Evolutionary conservation across 2,113 vertebrate genomes (phyloP), one percentile per base, ranked within the genome.

Genomic region (Nyctibius bracteatus): DNA sequence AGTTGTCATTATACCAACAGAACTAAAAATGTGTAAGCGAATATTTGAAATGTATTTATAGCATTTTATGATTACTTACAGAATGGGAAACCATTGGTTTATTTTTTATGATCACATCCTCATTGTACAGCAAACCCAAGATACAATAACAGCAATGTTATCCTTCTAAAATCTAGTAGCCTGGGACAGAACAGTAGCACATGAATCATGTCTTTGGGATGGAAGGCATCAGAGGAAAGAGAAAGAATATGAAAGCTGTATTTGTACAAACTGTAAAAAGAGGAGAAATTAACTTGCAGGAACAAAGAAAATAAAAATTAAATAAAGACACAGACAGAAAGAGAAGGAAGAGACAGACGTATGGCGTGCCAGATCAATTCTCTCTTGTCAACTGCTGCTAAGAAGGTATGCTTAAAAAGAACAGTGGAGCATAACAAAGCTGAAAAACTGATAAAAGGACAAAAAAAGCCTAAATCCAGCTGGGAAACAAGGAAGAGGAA

Each of bases 281-380:
- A 46, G 24, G 21, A 77, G 83, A 30, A 77, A 57, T 0, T 13
- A 72, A 47, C 22, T 15, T 74, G 21, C 8, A 49, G 22, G 28
- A 85, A 73, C 8, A 47, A 73, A 84, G 28, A 9, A 15, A 78
- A 51, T n/a, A 62, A 58, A 88, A 71, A 59, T 49, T 27, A 44
- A 91, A 51, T 18, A 72, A 30, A 68, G 12, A 83, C 12, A n/a
- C 10, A 78, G 39, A 54, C 7, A 62, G 59, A 81, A 78, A 58
- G 8, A 55, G 20, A 88, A 77, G n/a, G 33, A 66, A 37, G 17
- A 52, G 20, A 59, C 5, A 67, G 62, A 61, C 4, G 28, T 15
- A 7, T 6, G 9, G 30, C 23, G 31, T 79, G 39, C 13, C 39
- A 72, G 39, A 80, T 25, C 0, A 0, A 54, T 43, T 9, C 3